Percentiles rank a stretch among this genome's conserved stretches.
phyloP scores from a whole-genome alignment of 1,140 invertebrate genomes.

The Drosophila santomea region DNA sequence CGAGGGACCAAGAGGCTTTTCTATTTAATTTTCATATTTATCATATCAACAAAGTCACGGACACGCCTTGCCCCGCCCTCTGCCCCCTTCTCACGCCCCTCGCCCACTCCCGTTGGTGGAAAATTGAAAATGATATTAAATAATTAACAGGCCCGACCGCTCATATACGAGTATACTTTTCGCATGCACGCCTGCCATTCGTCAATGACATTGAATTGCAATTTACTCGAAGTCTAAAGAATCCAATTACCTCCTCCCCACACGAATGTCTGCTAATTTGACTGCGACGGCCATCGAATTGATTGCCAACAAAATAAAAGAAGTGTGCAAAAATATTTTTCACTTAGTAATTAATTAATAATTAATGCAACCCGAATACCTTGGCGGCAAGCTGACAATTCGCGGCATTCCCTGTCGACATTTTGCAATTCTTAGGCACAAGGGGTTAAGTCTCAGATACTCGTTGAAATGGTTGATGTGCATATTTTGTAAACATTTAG shows the following conservation, averaged over 20 bases:
- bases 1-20: conserved; percentile 21
- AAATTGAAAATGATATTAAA: conserved; percentile 83
- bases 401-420: conserved; percentile 38
- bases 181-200: conserved; percentile 37
- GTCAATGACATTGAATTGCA: conserved; percentile 82
- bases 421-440: conserved; percentile 11
- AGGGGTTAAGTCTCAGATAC: background rate
- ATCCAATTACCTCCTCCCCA: background rate
- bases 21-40: conserved; percentile 81
- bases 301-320: conserved; percentile 55
- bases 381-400: conserved; percentile 55
- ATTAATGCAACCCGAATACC: conserved; percentile 66
- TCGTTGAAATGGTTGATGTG: too few species aligned
- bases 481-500: background rate
- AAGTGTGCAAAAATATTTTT: conserved; percentile 27
- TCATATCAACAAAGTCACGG: conserved; percentile 82
- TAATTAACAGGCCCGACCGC: conserved; percentile 71
- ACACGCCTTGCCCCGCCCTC: conserved; percentile 59
- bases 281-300: conserved; percentile 47
- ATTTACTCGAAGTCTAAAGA: conserved; percentile 45
- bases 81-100: background rate
- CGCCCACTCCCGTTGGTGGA: conserved; percentile 31
- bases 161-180: conserved; percentile 12
- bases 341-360: conserved; percentile 70
- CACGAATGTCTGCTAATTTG: conserved; percentile 28